A percentile compares a stretch with the other conserved stretches of the same genome.
Conservation (phyloP, 2,113 vertebrate species). For the Myrmecophaga tridactyla region DNA sequence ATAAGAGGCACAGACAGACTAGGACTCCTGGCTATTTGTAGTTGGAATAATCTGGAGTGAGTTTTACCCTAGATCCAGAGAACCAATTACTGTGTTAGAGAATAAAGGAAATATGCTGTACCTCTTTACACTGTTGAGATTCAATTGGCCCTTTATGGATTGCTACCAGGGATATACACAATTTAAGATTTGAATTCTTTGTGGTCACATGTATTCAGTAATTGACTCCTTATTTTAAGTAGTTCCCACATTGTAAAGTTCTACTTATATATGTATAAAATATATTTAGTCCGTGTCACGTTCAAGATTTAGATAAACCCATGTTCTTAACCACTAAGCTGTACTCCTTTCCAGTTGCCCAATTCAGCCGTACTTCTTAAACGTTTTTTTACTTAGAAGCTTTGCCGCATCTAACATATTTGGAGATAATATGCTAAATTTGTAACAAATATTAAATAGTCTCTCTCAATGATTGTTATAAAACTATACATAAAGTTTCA, state of each 20-base stretch:
- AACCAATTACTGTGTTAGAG: background rate
- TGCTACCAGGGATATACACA: too few species aligned
- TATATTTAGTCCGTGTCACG: too few species aligned
- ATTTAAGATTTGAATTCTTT: constrained; percentile 23
- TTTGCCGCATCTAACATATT: background rate
- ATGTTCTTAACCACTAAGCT: too few species aligned
- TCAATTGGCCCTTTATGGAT: background rate
- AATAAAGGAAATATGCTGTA: background rate
- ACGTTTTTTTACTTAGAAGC: too few species aligned
- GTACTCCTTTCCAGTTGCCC: too few species aligned
- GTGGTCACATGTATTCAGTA: background rate
- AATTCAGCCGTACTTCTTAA: too few species aligned
- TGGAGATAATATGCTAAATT: background rate
- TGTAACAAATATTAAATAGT: constrained; percentile 19
- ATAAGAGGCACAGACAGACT: background rate
- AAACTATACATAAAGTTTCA: constrained; percentile 24
- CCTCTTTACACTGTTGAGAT: background rate
- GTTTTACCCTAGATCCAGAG: background rate
- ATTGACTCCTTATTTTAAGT: too few species aligned
- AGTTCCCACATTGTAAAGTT: too few species aligned
- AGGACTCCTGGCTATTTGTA: background rate
- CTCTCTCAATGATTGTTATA: background rate
- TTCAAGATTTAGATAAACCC: too few species aligned
- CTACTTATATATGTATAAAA: too few species aligned
- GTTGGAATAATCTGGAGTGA: background rate